These are phyloP conservation scores for Pyrrhura leucotis DNA, from an alignment of 2,797 vertebrate genomes.

Conservation along the genomic window DNA sequence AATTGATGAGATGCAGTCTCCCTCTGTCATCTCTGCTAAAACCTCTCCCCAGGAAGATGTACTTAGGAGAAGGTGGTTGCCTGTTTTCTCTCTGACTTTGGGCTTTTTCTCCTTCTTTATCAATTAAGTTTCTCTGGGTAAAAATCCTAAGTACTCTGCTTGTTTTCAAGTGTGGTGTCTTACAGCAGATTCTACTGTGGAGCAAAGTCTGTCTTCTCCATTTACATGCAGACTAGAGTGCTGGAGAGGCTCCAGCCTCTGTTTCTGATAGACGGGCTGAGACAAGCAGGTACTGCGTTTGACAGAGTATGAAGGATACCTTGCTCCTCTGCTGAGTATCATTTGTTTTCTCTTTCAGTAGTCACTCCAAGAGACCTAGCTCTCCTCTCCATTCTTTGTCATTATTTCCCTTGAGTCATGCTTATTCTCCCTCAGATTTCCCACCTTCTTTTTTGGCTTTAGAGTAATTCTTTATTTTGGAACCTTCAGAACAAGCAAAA, in stretches of 20 bases:
- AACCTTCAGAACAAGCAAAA: not conserved
- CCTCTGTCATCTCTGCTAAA: not conserved
- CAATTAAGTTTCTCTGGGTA: not conserved
- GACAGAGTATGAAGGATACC: not conserved
- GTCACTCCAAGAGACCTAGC: not conserved
- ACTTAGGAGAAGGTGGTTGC: not conserved
- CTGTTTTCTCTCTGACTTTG: not conserved
- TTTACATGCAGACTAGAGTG: not conserved
- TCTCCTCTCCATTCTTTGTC: accelerated
- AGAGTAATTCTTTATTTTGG: not conserved
- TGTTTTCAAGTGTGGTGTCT: not conserved
- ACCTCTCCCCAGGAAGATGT: not conserved
- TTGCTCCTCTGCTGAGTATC: not conserved
- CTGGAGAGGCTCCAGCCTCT: not conserved
- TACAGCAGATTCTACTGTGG: not conserved
- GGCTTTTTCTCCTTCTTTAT: not conserved
- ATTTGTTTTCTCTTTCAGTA: not conserved
- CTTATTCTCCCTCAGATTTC: not conserved
- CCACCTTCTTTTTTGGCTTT: not conserved
- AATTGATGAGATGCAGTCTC: not conserved
- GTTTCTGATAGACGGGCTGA: not conserved
- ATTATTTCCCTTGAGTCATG: not conserved
- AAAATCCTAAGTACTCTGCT: not conserved
- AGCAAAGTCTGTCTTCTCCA: not conserved
- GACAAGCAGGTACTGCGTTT: not conserved